A percentile compares a stretch with the other conserved stretches of the same genome.
Evolutionary conservation across 1,140 invertebrate species (phyloP).

Genomic region (Magallana ariakensis): DNA sequence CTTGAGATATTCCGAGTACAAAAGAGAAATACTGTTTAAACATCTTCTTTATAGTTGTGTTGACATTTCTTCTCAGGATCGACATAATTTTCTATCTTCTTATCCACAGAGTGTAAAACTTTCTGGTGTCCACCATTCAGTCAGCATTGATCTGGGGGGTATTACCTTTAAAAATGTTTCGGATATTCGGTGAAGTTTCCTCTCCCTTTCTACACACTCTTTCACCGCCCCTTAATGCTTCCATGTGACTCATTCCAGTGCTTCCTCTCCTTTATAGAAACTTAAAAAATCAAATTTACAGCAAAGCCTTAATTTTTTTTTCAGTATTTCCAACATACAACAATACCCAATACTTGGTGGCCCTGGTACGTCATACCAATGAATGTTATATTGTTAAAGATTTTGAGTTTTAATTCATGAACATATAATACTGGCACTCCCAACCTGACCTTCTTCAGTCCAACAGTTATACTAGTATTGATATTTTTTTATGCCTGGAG

Average conservation of each 20-base stretch:
- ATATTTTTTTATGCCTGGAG: no score
- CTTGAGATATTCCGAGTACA: constrained; percentile 1
- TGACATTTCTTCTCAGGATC: constrained; percentile 23
- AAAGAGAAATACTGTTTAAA: constrained; percentile 32
- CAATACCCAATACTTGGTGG: no score
- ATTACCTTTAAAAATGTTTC: constrained; percentile 9
- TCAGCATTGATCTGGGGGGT: not conserved
- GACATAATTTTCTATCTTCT: constrained; percentile 38
- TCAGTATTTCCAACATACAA: no score
- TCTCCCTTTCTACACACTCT: not conserved
- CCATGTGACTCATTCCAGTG: not conserved
- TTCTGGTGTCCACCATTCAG: constrained; percentile 8
- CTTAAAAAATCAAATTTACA: no score
- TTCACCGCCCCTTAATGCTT: not conserved
- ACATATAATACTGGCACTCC: no score
- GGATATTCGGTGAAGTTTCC: not conserved
- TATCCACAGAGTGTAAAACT: constrained; percentile 9
- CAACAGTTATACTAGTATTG: no score
- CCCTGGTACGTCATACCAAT: no score
- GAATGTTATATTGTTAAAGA: no score
- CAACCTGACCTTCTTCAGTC: no score
- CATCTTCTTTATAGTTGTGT: constrained; percentile 25
- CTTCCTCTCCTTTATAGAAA: not conserved
- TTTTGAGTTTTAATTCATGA: no score
- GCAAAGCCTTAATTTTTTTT: no score